Conservation (phyloP, 35 echinoderm and acorn worm species). For the Apostichopus parvimensis region DNA sequence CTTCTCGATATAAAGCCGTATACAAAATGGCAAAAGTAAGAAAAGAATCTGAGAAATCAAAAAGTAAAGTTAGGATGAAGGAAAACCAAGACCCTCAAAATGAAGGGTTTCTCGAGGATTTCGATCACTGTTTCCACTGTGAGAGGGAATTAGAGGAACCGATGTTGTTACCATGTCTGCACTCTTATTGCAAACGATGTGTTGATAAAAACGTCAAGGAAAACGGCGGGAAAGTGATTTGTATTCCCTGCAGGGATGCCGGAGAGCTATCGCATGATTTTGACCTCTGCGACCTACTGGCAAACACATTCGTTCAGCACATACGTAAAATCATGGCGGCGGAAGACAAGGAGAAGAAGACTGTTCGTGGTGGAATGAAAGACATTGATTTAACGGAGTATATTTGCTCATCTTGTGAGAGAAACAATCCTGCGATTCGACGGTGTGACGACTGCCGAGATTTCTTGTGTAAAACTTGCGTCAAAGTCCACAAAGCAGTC, state of each 20-base stretch:
- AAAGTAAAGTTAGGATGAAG: background rate
- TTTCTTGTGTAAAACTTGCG: slow-evolving; percentile 79
- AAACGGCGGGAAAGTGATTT: slow-evolving; percentile 57
- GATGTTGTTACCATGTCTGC: slow-evolving; percentile 72
- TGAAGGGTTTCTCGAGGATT: slow-evolving; percentile 53
- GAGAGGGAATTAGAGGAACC: slow-evolving; percentile 66
- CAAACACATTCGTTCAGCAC: slow-evolving; percentile 70
- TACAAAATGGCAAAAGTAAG: slow-evolving; percentile 11
- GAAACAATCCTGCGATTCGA: slow-evolving; percentile 53
- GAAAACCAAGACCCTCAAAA: background rate
- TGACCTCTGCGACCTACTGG: slow-evolving; percentile 24
- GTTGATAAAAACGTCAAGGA: slow-evolving; percentile 52
- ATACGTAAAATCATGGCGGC: slow-evolving; percentile 41
- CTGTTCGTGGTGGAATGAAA: slow-evolving; percentile 5
- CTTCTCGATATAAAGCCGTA: too few relatives aligned
- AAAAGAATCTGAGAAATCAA: slow-evolving; percentile 7
- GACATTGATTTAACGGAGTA: slow-evolving; percentile 41
- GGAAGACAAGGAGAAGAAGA: slow-evolving; percentile 22
- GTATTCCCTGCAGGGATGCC: slow-evolving; percentile 53
- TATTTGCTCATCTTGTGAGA: slow-evolving; percentile 70
- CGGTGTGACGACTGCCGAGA: slow-evolving; percentile 79
- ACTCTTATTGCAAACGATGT: slow-evolving; percentile 80
- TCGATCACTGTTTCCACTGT: slow-evolving; percentile 57
- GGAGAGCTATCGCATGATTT: slow-evolving; percentile 2
- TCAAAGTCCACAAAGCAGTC: slow-evolving; percentile 67